A percentile compares a stretch with the other conserved stretches of the same genome.
Conservation (phyloP, 2,888 invertebrate species). For the Limnephilus lunatus region DNA sequence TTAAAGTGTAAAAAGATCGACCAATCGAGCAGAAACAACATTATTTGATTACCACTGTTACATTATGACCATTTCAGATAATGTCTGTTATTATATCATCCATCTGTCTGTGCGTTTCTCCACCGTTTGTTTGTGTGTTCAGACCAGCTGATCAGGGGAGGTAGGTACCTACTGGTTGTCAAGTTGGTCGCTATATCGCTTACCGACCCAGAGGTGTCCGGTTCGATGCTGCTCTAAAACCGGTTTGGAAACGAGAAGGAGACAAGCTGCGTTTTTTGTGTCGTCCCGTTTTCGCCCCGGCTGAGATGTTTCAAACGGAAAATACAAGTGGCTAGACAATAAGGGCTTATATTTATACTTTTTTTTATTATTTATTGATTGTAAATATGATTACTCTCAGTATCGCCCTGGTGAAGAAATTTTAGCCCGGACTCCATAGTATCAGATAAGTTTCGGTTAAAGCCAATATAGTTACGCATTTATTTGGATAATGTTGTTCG, state of each 20-base stretch:
- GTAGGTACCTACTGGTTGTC: not conserved
- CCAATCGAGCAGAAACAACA: not conserved
- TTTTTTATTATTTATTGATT: too few relatives aligned
- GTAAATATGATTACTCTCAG: too few relatives aligned
- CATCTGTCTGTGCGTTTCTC: not conserved
- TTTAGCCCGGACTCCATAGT: too few relatives aligned
- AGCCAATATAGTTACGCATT: too few relatives aligned
- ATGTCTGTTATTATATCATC: not conserved
- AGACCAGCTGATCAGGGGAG: not conserved
- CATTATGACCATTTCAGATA: not conserved
- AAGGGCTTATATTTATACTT: too few relatives aligned
- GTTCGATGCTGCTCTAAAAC: not conserved
- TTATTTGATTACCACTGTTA: not conserved
- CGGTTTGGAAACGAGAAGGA: not conserved
- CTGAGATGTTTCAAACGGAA: not conserved
- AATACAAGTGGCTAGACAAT: not conserved
- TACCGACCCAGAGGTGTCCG: not conserved
- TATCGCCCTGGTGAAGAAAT: too few relatives aligned
- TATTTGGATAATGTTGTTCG: too few relatives aligned
- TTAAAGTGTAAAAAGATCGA: not conserved
- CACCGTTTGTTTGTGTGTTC: not conserved
- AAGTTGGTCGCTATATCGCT: constrained; percentile 2
- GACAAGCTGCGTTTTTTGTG: not conserved
- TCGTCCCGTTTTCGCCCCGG: not conserved
- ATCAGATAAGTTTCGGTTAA: too few relatives aligned